phyloP scores from a whole-genome alignment of 1,140 invertebrate genomes.

The Apis cerana region DNA sequence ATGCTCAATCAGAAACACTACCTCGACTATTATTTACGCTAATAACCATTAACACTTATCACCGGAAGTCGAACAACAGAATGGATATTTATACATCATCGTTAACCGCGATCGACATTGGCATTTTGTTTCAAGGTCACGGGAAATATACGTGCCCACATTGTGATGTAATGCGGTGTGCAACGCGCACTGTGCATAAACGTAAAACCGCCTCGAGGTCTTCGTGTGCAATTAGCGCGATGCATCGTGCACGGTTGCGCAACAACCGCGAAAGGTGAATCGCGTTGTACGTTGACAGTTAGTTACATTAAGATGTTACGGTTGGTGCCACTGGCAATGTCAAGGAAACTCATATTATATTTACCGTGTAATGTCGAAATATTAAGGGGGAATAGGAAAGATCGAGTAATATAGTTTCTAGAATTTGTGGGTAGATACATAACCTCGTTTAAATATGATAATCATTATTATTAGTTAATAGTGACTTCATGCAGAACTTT shows the following conservation, averaged over 20 bases:
- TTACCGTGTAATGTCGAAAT: background rate
- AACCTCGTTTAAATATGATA: background rate
- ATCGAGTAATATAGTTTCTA: background rate
- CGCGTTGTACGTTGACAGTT: background rate
- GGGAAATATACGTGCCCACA: slow-evolving; percentile 15
- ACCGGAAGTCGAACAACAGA: slow-evolving; percentile 3
- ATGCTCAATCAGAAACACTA: background rate
- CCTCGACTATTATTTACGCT: background rate
- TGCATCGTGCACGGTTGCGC: slow-evolving; percentile 28
- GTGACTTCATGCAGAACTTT: background rate
- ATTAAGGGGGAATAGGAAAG: background rate
- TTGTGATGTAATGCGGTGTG: slow-evolving; percentile 41
- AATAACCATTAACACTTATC: background rate
- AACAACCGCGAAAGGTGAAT: slow-evolving; percentile 32
- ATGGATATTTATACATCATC: background rate
- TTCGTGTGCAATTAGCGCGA: slow-evolving; percentile 48
- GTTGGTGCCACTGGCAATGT: slow-evolving; percentile 21
- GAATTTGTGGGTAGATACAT: background rate
- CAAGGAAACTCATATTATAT: slow-evolving; percentile 18
- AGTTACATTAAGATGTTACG: slow-evolving; percentile 4
- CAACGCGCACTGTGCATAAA: slow-evolving; percentile 1
- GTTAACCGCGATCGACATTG: slow-evolving; percentile 24
- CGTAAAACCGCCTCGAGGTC: slow-evolving; percentile 37
- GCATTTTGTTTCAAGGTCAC: slow-evolving; percentile 53
- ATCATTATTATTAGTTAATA: background rate